Conservation (phyloP, 2,113 vertebrate genomes). For the Toxotes chatareus region DNA sequence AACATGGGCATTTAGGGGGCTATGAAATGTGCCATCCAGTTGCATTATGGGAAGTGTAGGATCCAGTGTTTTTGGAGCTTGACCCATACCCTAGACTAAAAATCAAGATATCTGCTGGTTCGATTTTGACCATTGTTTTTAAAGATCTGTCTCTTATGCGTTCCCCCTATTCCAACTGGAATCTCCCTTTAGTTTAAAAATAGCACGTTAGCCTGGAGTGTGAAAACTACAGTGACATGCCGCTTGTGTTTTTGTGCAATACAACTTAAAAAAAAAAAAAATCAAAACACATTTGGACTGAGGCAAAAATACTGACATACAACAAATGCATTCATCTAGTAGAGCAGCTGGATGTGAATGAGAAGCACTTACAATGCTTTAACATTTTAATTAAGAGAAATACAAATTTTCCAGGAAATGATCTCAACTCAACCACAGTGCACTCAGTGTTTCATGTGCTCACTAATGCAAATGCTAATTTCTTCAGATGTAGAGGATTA, state of each 20-base stretch:
- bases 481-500: neutral
- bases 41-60: constrained; percentile 6
- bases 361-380: neutral
- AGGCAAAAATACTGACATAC: neutral
- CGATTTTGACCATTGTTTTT: neutral
- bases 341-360: neutral
- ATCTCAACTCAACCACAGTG: neutral
- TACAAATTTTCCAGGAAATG: neutral
- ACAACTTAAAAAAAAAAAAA: neutral
- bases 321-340: neutral
- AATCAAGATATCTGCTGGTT: neutral
- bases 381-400: neutral
- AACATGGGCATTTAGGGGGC: neutral
- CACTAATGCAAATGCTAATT: neutral
- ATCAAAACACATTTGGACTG: neutral
- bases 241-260: neutral
- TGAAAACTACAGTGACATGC: neutral
- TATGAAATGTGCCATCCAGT: neutral
- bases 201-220: neutral
- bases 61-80: neutral
- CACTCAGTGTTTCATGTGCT: neutral
- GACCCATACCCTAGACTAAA: neutral
- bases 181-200: constrained; percentile 2
- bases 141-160: neutral
- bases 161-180: neutral